Percentiles rank a stretch among this genome's conserved stretches.
phyloP scores from a whole-genome alignment of 2,113 vertebrate genomes.

The Zosterops pallidus region DNA sequence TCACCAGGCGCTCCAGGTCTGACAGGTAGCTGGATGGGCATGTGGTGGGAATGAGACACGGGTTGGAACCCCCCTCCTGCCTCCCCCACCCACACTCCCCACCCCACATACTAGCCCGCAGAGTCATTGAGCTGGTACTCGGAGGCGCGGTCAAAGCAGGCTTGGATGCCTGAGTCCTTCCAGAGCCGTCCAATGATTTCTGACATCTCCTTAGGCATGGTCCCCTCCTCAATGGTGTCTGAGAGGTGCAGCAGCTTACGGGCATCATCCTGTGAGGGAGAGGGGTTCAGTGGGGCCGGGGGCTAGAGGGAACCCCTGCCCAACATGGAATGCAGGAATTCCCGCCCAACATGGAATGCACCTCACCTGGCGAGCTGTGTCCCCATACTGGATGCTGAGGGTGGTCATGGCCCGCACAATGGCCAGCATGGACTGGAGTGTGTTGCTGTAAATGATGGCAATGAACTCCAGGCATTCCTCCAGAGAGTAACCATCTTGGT shows the following conservation, averaged over 20 bases:
- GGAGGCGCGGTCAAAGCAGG: constrained; percentile 91
- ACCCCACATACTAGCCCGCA: constrained; percentile 87
- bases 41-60: fast-evolving
- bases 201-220: constrained; percentile 94
- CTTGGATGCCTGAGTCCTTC: constrained; percentile 93
- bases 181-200: constrained; percentile 93
- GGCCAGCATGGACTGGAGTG: constrained; percentile 93
- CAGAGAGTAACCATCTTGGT: constrained; percentile 94
- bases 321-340: fast-evolving
- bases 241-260: constrained; percentile 94
- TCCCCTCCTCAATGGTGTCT: constrained; percentile 94
- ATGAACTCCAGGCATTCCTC: constrained; percentile 96
- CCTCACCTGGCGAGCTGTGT: constrained; percentile 84
- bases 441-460: constrained; percentile 96
- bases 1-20: constrained; percentile 88
- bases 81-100: fast-evolving
- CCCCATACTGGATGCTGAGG: constrained; percentile 87
- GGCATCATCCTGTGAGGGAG: constrained; percentile 84
- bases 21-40: constrained; percentile 83
- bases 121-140: constrained; percentile 99
- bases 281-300: not conserved
- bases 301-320: fast-evolving
- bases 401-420: constrained; percentile 93
- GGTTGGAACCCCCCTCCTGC: too few relatives aligned
- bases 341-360: fast-evolving